These are phyloP conservation scores for Steinernema feltiae DNA, from an alignment of 1,140 invertebrate genomes.

Conservation along the genomic window DNA sequence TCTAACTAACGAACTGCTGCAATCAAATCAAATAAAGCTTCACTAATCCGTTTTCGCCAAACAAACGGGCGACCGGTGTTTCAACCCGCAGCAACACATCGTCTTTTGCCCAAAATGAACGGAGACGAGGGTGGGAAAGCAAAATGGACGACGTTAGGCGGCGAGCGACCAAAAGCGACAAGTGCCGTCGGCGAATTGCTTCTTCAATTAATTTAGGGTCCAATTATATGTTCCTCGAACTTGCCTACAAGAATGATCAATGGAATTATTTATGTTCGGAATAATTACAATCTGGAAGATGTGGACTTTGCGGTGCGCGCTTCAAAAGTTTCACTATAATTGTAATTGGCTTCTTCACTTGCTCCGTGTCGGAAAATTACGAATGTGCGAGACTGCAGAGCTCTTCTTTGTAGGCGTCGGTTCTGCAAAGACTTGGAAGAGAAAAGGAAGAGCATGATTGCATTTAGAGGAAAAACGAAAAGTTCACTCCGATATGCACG, in stretches of 20 bases:
- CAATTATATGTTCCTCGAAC: conserved; percentile 7
- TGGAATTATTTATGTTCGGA: not conserved
- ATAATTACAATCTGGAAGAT: not conserved
- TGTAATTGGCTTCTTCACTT: not conserved
- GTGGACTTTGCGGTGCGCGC: not conserved
- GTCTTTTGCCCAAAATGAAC: no score
- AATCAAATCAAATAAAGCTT: not conserved
- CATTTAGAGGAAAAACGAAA: not conserved
- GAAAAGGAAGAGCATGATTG: not conserved
- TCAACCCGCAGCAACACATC: no score
- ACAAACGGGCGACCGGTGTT: not conserved
- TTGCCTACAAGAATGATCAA: not conserved
- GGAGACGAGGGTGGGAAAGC: not conserved
- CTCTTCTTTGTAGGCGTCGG: no score
- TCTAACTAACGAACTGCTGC: not conserved
- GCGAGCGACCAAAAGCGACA: not conserved
- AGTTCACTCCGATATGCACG: not conserved
- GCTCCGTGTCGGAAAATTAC: no score
- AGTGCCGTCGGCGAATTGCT: not conserved
- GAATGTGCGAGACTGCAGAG: no score
- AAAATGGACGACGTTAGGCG: not conserved
- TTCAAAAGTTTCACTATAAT: not conserved
- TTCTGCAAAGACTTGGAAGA: no score
- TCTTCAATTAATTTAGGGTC: not conserved
- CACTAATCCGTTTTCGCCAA: not conserved